These are phyloP conservation scores for Mobula birostris DNA, from an alignment of 2,113 vertebrate genomes.

Conservation along the genomic window DNA sequence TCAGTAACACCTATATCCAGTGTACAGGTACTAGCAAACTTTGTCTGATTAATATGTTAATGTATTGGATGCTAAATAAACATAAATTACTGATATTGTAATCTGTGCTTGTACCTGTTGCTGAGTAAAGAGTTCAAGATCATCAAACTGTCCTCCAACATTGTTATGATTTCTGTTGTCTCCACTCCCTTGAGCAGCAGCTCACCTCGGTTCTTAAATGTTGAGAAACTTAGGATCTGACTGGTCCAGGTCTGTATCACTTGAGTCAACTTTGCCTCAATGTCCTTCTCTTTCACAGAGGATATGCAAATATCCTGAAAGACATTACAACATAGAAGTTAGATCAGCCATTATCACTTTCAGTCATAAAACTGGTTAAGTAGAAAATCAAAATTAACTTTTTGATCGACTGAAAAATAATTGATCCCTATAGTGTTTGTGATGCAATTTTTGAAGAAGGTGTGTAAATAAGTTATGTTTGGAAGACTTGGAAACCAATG, in stretches of 20 bases:
- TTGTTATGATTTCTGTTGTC: slow-evolving; percentile 55
- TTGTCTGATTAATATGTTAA: too few relatives aligned
- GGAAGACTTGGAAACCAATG: not conserved
- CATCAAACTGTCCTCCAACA: slow-evolving; percentile 70
- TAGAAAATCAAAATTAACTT: not conserved
- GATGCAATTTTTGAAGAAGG: not conserved
- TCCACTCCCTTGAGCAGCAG: slow-evolving; percentile 60
- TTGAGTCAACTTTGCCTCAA: slow-evolving; percentile 61
- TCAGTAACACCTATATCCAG: too few relatives aligned
- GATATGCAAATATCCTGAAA: slow-evolving; percentile 67
- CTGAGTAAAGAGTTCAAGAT: slow-evolving; percentile 59
- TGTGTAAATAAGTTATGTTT: not conserved
- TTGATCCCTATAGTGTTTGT: not conserved
- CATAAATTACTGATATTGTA: slow-evolving; percentile 27
- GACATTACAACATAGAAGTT: slow-evolving; percentile 20
- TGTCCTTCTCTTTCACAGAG: slow-evolving; percentile 68
- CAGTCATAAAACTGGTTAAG: not conserved
- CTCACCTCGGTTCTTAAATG: slow-evolving; percentile 62
- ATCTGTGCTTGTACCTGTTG: slow-evolving; percentile 55
- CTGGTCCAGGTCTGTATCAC: slow-evolving; percentile 57
- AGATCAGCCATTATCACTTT: not conserved
- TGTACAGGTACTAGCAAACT: too few relatives aligned
- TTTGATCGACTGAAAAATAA: not conserved
- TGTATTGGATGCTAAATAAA: slow-evolving; percentile 30
- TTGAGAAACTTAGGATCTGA: slow-evolving; percentile 57